phyloP scores from a whole-genome alignment of 2,797 vertebrate species.

The Helarctos malayanus region DNA sequence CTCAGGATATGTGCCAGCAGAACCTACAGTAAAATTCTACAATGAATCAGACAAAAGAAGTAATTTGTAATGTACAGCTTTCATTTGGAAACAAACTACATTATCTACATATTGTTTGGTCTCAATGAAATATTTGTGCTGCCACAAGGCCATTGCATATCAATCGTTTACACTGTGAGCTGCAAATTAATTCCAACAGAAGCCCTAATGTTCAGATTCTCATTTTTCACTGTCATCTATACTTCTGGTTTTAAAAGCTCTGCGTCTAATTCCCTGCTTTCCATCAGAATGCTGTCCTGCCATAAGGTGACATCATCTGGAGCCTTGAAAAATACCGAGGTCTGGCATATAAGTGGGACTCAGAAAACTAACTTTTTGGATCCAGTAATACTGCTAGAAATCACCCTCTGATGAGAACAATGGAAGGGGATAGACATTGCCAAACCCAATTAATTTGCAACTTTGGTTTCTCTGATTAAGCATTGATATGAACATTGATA shows the following conservation, averaged over 20 bases:
- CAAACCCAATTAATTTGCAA: neutral
- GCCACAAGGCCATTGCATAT: conserved; percentile 17
- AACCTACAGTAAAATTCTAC: conserved; percentile 50
- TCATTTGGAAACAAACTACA: conserved; percentile 69
- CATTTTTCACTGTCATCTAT: conserved; percentile 83
- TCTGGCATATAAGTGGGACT: conserved; percentile 24
- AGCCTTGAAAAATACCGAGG: conserved; percentile 70
- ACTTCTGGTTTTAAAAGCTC: conserved; percentile 79
- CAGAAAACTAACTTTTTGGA: neutral
- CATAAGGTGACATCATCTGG: conserved; percentile 74
- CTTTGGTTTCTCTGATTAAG: neutral
- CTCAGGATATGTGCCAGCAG: neutral
- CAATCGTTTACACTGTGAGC: conserved; percentile 69
- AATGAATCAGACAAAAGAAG: conserved; percentile 81
- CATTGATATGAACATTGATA: neutral
- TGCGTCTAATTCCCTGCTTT: conserved; percentile 68
- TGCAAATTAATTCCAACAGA: conserved; percentile 83
- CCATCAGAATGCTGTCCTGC: conserved; percentile 53
- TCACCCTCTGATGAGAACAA: neutral
- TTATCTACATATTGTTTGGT: conserved; percentile 66
- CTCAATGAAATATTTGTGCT: conserved; percentile 51
- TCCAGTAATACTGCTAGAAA: neutral
- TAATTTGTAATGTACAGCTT: conserved; percentile 75
- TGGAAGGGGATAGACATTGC: neutral
- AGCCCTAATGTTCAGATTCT: conserved; percentile 55